Evolutionary conservation across 2,797 vertebrate genomes (phyloP), one percentile per base, ranked within the genome.

Genomic region (Phrynocephalus vlangalii): DNA sequence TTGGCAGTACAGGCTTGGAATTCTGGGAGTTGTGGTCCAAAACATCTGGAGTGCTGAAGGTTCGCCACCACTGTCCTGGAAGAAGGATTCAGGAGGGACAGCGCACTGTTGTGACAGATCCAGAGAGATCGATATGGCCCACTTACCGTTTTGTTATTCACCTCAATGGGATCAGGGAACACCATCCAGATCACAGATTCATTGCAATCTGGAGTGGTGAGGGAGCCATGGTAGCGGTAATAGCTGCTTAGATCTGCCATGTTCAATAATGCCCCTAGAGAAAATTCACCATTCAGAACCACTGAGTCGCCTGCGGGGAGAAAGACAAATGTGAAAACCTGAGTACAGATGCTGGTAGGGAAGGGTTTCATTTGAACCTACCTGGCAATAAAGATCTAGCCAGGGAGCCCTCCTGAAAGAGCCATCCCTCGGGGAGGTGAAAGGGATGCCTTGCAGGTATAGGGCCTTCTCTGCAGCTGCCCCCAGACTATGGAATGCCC

Each of bases 131-230:
- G 33, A 70, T 71, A 13, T 48, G 24, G n/a, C 18, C 10, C 50
- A 77, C 89, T 87, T 93, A 98, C 98, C 97, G 98, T 97, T 13
- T 87, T 52, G 72, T 81, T 86, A 87, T 95, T 96, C 90, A 98
- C 94, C 73, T 89, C 18, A 82, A 98, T 97, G 73, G 96, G 92
- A 0, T 94, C 86, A 84, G 96, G 85, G 86, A 97, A 98, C 92
- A 98, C 84, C 0, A 97, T 98, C 98, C 98, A 98, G n/a, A 97
- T 26, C 15, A 98, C 98, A 0, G 93, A 86, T 94, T 98, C 96
- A 0, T 90, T 84, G 56, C 98, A 98, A 7, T 26, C n/a, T 0
- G 98, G 98, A 0, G 97, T 98, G 91, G 98, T 98, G 73, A 98
- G 97, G 0, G 98, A 98, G 79, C 98, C 98, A 0, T 87, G 60